phyloP scores from a whole-genome alignment of 2,797 vertebrate species.

The Ptychadena robeensis region DNA sequence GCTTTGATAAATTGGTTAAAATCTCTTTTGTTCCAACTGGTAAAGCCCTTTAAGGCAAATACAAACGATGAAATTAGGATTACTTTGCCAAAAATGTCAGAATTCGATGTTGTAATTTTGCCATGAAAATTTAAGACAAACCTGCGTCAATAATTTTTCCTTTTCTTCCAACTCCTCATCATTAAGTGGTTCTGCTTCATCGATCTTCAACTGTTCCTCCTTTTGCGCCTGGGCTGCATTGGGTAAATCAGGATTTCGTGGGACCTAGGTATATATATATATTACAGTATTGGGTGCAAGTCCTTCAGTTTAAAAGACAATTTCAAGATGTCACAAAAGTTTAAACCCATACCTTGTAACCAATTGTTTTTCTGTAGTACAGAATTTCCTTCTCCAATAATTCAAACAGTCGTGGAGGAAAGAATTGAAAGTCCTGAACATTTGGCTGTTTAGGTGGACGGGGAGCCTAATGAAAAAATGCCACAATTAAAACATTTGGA shows the following conservation, averaged over 20 bases:
- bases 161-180: constrained; percentile 98
- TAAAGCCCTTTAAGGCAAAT: constrained; percentile 85
- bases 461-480: constrained; percentile 83
- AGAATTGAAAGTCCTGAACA: constrained; percentile 99
- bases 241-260: constrained; percentile 93
- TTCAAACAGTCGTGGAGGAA: constrained; percentile 97
- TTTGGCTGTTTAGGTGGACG: constrained; percentile 98
- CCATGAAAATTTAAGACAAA: constrained; percentile 60
- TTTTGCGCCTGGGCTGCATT: constrained; percentile 94
- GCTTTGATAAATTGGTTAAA: constrained; percentile 99
- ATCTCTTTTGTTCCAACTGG: constrained; percentile 99
- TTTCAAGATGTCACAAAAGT: background rate
- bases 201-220: constrained; percentile 96
- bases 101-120: background rate
- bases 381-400: constrained; percentile 97
- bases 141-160: constrained; percentile 95
- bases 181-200: constrained; percentile 94
- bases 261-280: constrained; percentile 79
- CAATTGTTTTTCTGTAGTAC: constrained; percentile 98
- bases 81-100: background rate
- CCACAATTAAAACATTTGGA: too few species aligned
- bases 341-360: constrained; percentile 88
- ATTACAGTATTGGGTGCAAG: background rate
- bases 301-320: background rate
- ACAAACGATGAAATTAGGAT: background rate